Base-by-base conservation (phyloP, 2,113 vertebrate genomes). In the Plestiodon gilberti region DNA sequence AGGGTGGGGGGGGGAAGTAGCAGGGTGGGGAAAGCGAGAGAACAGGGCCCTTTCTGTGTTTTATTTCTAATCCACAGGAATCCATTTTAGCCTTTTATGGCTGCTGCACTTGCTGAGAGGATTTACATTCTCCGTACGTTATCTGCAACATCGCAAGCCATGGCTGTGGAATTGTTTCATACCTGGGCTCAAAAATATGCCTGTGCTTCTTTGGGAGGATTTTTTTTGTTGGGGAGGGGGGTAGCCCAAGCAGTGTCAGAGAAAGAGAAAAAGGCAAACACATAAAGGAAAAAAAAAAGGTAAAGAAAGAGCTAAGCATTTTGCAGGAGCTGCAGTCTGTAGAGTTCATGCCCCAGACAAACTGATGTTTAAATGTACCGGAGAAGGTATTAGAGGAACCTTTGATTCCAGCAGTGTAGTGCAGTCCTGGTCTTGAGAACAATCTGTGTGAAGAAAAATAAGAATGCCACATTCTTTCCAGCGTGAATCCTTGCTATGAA, bases 51-150 rank as follows among this genome's bases (percentile, higher is more conserved):
- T 95, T 94, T 95, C 92, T 94, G 96, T 95, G 96, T 96, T 95
- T 96, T 95, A 96, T 96, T 96, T 90, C 94, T 96, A 96, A 95
- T 94, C 96, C 95, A 80, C 94, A 95, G 95, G 96, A 96, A 96
- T 94, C 95, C 93, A 85, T 92, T 95, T 92, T 91, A 88, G 94
- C 96, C 96, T 97, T 97, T 96, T 95, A 96, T 94, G 95, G 96
- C 89, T 88, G 84, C 89, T 95, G 96, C 95, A 96, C 94, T 95
- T 96, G 95, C 96, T 96, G 95, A 96, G 93, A 93, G 89, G 94
- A 96, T 95, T 96, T 93, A 95, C 95, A 88, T 93, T 94, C 96
- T 93, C 93, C 59, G 90, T 95, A 91, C 94, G 89, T 93, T 96
- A 95, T 95, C 95, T 89, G 88, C 93, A 94, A 92, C 94, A 86